Evolutionary conservation across 1,140 invertebrate genomes (phyloP).

Genomic region (Magallana gigas): DNA sequence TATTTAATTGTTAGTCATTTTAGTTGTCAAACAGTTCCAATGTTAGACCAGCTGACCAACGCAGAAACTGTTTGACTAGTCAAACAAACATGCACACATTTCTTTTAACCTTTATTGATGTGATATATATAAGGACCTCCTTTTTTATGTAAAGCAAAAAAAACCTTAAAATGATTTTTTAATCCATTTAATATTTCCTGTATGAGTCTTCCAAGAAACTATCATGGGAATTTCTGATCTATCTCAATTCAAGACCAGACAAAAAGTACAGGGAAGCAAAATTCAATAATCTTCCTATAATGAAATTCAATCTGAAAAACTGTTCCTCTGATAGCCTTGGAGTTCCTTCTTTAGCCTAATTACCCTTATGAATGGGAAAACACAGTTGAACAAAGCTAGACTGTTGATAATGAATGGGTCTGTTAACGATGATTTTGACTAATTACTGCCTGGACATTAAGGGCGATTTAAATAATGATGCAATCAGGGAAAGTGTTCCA

Average conservation of each 20-base stretch:
- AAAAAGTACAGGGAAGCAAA: background rate
- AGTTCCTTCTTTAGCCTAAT: background rate
- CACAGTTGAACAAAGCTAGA: background rate
- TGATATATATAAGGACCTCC: no score
- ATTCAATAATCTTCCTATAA: constrained; percentile 17
- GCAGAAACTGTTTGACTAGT: no score
- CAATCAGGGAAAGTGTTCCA: background rate
- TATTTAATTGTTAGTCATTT: no score
- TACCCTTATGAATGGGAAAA: background rate
- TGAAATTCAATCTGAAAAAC: constrained; percentile 3
- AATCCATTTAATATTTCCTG: background rate
- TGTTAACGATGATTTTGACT: background rate
- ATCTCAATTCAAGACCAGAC: constrained; percentile 6
- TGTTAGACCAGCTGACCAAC: no score
- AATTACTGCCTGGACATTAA: constrained; percentile 12
- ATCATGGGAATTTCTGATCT: constrained; percentile 4
- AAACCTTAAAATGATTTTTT: no score
- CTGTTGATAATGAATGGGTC: background rate
- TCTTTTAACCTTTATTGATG: no score
- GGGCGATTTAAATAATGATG: background rate
- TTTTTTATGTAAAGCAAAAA: no score
- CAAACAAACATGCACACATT: no score
- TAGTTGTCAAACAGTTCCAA: no score
- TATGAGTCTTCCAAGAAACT: background rate
- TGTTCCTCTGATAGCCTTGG: background rate